Evolutionary conservation across 2,888 invertebrate genomes (phyloP), one percentile per base, ranked within the genome.

Genomic region (Shargacucullia verbasci): DNA sequence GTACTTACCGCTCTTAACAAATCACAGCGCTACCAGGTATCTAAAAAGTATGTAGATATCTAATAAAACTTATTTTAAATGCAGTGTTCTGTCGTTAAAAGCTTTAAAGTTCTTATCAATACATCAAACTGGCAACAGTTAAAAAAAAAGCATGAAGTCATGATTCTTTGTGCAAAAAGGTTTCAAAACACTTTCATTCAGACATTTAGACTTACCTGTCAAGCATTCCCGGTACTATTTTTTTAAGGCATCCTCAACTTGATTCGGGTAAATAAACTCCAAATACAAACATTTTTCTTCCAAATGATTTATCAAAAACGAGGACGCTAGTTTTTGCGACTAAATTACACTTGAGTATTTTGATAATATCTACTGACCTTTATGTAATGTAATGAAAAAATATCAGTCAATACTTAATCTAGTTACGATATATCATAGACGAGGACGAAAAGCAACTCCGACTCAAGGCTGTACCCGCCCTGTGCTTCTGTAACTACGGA

Each of bases 391-490:
- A 60, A 55, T 40, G 27, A 47, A 45, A 63, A 49, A 66, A 50
- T 38, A 53, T 52, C 58, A 60, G 12, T 48, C 25, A 38, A 58
- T 61, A 63, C 20, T 20, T 29, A 29, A 1, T 9, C 55, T 48
- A 49, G 55, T 55, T 59, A 54, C 58, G 37, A 63, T 67, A 67
- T 50, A 60, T 60, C 43, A 44, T 54, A 68, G 50, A 58, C 75
- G 70, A 70, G 73, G 70, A 73, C 76, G 75, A 57, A 54, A 45
- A 65, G 68, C 66, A 78, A 76, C 71, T 78, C 67, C 52, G 34
- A 41, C 65, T 76, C 90, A 89, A 90, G 90, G 89, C 61, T 64
- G 72, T 70, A 76, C 73, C 82, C 81, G 81, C 82, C 83, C 81
- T 76, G 79, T 63, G 75, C 74, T 73, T 78, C 79, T 77, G 71